A percentile compares a stretch with the other conserved stretches of the same genome.
Evolutionary conservation across 2,797 vertebrate species (phyloP).

Genomic region (Schizopygopsis malacanthus): DNA sequence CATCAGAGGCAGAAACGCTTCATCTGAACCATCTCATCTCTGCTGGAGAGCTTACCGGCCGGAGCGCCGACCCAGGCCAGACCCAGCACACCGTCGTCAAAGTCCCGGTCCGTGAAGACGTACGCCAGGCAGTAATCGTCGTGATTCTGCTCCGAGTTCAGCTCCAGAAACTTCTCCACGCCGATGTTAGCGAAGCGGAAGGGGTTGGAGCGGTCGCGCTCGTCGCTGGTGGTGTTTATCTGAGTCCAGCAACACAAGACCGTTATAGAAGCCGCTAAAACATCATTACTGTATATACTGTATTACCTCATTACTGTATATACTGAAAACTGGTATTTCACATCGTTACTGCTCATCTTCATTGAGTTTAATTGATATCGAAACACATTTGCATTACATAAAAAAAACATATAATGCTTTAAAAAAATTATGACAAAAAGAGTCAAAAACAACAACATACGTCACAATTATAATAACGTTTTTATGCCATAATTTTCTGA

Average conservation of each 20-base stretch:
- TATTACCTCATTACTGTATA: too few relatives aligned
- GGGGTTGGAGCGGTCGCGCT: constrained; percentile 90
- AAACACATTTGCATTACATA: background rate
- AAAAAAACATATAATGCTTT: background rate
- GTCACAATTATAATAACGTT: background rate
- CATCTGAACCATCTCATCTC: too few relatives aligned
- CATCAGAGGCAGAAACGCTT: background rate
- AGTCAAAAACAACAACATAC: background rate
- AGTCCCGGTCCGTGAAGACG: constrained; percentile 97
- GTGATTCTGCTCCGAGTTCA: constrained; percentile 98
- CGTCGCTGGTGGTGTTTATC: constrained; percentile 94
- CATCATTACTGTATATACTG: too few relatives aligned
- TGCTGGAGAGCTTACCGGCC: constrained; percentile 81
- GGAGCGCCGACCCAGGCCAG: constrained; percentile 98
- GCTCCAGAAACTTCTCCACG: constrained; percentile 96
- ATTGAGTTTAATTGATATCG: background rate
- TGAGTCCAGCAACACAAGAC: constrained; percentile 58
- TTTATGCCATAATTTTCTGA: too few relatives aligned
- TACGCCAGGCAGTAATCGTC: constrained; percentile 98
- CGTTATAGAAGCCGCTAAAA: too few relatives aligned
- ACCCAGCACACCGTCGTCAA: constrained; percentile 96
- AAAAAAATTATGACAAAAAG: too few relatives aligned
- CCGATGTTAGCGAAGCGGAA: constrained; percentile 98
- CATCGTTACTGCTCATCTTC: background rate
- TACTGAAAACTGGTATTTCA: too few relatives aligned